Conservation (phyloP, 53 echinoderm and acorn worm species). For the Patiria pectinifera region DNA sequence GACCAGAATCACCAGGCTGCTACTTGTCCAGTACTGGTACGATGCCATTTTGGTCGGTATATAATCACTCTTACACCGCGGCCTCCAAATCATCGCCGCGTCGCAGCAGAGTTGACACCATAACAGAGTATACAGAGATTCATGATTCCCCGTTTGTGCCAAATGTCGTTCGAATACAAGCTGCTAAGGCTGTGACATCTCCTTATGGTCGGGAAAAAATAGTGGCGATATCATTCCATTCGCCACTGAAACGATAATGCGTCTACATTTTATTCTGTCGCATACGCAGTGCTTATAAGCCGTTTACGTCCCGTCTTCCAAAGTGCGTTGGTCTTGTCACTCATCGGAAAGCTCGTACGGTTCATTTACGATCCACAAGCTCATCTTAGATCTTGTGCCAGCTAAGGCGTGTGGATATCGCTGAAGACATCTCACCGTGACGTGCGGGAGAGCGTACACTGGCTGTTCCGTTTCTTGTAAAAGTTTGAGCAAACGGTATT, state of each 20-base stretch:
- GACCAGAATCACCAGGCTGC: constrained; percentile 41
- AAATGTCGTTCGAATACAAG: too few species aligned
- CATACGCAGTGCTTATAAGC: too few species aligned
- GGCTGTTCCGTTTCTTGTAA: neutral
- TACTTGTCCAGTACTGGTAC: neutral
- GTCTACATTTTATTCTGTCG: too few species aligned
- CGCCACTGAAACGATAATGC: too few species aligned
- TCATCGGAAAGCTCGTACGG: neutral
- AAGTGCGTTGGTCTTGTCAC: neutral
- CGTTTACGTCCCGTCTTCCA: neutral
- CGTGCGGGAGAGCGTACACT: neutral
- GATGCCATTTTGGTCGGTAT: neutral
- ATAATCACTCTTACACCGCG: neutral
- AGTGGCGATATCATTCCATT: too few species aligned
- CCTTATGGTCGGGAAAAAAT: too few species aligned
- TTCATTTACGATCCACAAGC: neutral
- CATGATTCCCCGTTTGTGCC: too few species aligned
- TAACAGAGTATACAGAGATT: too few species aligned
- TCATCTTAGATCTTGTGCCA: too few species aligned
- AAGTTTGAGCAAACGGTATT: too few species aligned
- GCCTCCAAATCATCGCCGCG: neutral
- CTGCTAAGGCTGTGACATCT: too few species aligned
- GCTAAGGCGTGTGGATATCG: neutral
- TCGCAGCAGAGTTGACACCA: neutral
- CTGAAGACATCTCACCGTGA: neutral